Base-by-base conservation (phyloP, 2,797 vertebrate genomes). In the Australoheros facetus region DNA sequence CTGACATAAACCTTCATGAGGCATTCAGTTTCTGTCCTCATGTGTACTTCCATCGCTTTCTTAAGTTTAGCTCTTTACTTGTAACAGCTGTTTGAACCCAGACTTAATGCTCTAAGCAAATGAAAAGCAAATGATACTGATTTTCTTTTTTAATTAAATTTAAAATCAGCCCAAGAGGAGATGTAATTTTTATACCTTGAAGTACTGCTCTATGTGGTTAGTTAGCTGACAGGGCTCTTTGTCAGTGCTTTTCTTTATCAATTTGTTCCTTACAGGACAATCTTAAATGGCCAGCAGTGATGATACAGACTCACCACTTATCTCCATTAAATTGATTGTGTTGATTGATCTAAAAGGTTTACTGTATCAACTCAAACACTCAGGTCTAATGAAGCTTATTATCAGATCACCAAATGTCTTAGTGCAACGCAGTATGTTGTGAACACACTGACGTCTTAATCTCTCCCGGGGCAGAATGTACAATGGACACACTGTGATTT, bases 351-450 rank as follows among this genome's bases (percentile, higher is more conserved):
- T 53, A 86, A 85, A 82, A 87, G 71, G 91, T 94, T 95, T 95
- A 95, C 94, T 94, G 91, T 93, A 90, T 93, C 87, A 75, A 62
- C 86, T 92, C 87, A 59, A 91, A 91, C 90, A 90, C 94, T 95
- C 94, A 93, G 94, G 95, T 95, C 88, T 88, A 87, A 80, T 78
- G 80, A 92, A 91, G 87, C 87, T 92, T 92, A 94, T 90, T 92
- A 94, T 90, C 84, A 78, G 87, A 89, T 92, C 92, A 94, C 92
- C 86, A 86, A 91, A 95, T 94, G 95, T 96, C 95, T 96, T 96
- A 96, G 90, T 74, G 81, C 85, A 84, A 87, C 83, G 32, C 84
- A 64, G 79, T 72, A 88, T 87, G 85, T 89, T 93, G 90, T 85
- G 81, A 90, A 92, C 90, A 93, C 89, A 85, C 86, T 69, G 75